Base-by-base conservation (phyloP, 2,888 invertebrate genomes). In the Pterostichus madidus region DNA sequence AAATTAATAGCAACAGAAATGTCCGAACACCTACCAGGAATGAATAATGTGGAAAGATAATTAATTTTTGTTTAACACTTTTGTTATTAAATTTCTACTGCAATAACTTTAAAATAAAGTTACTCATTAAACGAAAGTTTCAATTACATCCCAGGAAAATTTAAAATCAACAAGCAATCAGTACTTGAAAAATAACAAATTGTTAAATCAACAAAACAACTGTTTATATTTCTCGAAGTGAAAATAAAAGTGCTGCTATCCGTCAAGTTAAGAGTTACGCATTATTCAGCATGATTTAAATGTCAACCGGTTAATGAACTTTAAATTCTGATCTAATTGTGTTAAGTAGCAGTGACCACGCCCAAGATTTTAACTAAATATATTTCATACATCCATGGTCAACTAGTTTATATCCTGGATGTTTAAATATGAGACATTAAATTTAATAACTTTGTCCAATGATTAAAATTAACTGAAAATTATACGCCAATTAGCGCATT, bases 241-340 rank as follows among this genome's bases (percentile, higher is more conserved):
- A 75, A 75, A 75, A 52, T 49, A 52, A 75, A 52, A 75, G 32
- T 52, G 7, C 7, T 32, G 31, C 13, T 13, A 75, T 75, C 11
- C 31, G 75, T 52, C 24, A 75, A n/a, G 0, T 75, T 6, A 31
- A 24, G 49, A 24, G 39, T 6, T 15, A 52, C 49, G 49, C 75
- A 52, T 73, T 32, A 44, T 11, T 31, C 52, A 52, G 52, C 32
- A 8, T 24, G 2, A 10, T 24, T 73, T 17, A 75, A 75, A 75
- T 75, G 31, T 75, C 49, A 75, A 75, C 75, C 52, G 52, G 75
- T 75, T 75, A 75, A 52, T 52, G 75, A 75, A 75, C 75, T 75
- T 75, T 75, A 75, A 32, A 75, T 52, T 75, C 75, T 52, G 13
- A 75, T 75, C 31, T 75, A 75, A 75, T 75, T 75, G 52, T 75